phyloP scores from a whole-genome alignment of 1,140 invertebrate species.

The Drosophila repleta region DNA sequence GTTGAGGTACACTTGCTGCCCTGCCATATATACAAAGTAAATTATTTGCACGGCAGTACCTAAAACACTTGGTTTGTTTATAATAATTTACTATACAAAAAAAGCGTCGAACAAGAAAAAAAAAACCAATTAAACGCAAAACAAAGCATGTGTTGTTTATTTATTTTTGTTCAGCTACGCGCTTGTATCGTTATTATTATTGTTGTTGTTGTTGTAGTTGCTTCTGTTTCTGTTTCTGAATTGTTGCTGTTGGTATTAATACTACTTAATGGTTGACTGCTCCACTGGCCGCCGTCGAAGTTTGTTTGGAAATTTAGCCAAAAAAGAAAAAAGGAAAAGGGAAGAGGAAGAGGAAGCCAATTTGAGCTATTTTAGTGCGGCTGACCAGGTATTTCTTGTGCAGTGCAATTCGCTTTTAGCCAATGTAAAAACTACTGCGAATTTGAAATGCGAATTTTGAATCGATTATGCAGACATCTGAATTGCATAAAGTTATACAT shows the following conservation, averaged over 20 bases:
- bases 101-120: slow-evolving; percentile 35
- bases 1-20: not conserved
- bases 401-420: not conserved
- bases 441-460: no score
- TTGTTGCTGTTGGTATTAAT: slow-evolving; percentile 10
- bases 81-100: slow-evolving; percentile 42
- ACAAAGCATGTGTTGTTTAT: slow-evolving; percentile 38
- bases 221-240: no score
- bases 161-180: slow-evolving; percentile 14
- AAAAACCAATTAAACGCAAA: slow-evolving; percentile 16
- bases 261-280: slow-evolving; percentile 27
- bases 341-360: not conserved
- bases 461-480: no score
- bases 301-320: slow-evolving; percentile 39
- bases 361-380: slow-evolving; percentile 7
- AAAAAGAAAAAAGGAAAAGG: not conserved
- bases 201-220: slow-evolving; percentile 8
- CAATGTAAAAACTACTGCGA: no score
- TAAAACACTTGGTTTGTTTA: slow-evolving; percentile 53
- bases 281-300: slow-evolving; percentile 7
- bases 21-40: slow-evolving; percentile 28
- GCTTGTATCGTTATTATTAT: not conserved
- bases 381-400: slow-evolving; percentile 3
- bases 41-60: slow-evolving; percentile 42
- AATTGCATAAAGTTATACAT: not conserved